Evolutionary conservation across 2,113 vertebrate species (phyloP).

Genomic region (Origma solitaria): DNA sequence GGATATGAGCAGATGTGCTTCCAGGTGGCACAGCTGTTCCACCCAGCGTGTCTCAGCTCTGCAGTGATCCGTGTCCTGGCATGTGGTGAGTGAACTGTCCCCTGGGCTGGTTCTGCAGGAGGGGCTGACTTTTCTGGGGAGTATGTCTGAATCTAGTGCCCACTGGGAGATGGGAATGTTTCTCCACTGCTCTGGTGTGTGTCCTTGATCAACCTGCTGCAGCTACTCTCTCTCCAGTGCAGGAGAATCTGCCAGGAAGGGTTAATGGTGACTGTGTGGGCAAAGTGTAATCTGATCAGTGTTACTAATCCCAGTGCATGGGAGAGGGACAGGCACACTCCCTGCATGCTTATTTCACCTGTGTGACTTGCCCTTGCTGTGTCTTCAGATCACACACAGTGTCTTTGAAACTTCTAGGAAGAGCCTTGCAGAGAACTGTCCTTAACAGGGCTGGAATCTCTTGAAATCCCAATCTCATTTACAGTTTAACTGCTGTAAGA

Average conservation of each 20-base stretch:
- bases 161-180: background rate
- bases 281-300: background rate
- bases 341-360: background rate
- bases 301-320: background rate
- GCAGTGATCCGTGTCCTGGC: accelerated
- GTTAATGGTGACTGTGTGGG: background rate
- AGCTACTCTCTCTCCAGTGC: background rate
- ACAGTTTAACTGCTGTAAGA: background rate
- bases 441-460: background rate
- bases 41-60: accelerated
- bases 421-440: background rate
- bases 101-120: background rate
- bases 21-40: background rate
- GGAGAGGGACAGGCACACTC: background rate
- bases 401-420: background rate
- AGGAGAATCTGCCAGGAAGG: background rate
- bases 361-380: background rate
- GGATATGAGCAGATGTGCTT: accelerated
- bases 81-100: accelerated
- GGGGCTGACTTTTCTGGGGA: background rate
- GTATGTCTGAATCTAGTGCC: background rate
- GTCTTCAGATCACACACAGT: background rate
- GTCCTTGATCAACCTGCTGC: background rate
- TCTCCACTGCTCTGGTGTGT: background rate
- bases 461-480: background rate